Evolutionary conservation across 2,113 vertebrate species (phyloP).

Genomic region (Dasyprocta punctata): DNA sequence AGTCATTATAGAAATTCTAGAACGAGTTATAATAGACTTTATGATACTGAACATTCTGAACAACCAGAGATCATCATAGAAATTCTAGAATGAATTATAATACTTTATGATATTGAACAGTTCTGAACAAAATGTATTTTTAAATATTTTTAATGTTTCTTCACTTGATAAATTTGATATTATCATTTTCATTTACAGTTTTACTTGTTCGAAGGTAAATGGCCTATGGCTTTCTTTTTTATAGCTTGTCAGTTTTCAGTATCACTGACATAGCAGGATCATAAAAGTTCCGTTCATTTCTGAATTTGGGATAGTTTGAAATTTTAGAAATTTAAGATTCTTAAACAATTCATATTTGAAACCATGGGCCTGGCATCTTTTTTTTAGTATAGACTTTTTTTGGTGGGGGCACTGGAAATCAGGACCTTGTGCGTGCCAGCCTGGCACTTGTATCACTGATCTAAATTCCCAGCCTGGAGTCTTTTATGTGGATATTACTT

Average conservation of each 20-base stretch:
- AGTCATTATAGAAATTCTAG: background rate
- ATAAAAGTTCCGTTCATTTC: background rate
- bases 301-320: background rate
- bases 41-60: background rate
- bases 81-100: background rate
- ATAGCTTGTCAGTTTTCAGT: background rate
- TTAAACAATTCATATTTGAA: background rate
- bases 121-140: background rate
- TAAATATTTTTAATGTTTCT: background rate
- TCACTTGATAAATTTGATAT: background rate
- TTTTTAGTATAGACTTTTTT: too few species aligned
- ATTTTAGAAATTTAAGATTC: background rate
- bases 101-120: background rate
- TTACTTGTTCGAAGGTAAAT: background rate
- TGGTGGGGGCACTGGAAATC: too few species aligned
- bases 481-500: background rate
- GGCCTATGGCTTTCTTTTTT: background rate
- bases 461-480: too few species aligned
- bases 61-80: background rate
- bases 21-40: background rate
- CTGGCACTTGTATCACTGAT: too few species aligned
- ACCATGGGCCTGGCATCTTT: background rate
- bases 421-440: too few species aligned
- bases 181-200: background rate
- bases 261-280: background rate